These are phyloP conservation scores for Spizella passerina DNA, from an alignment of 2,797 vertebrate species.

Conservation along the genomic window DNA sequence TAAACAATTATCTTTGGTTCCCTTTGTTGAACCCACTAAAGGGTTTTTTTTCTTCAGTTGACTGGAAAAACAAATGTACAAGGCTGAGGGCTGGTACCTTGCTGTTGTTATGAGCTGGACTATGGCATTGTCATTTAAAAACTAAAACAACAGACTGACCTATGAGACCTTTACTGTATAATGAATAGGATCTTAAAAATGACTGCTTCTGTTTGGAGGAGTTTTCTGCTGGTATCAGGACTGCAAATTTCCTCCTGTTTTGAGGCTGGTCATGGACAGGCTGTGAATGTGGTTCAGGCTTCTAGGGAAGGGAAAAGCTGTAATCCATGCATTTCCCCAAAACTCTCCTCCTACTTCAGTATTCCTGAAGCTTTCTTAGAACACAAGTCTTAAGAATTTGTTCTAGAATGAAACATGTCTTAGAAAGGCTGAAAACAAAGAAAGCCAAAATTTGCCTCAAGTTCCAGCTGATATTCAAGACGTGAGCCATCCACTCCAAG, in stretches of 20 bases:
- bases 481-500: not conserved
- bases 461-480: not conserved
- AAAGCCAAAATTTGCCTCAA: not conserved
- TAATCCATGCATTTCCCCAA: not conserved
- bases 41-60: not conserved
- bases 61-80: not conserved
- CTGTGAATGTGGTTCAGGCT: not conserved
- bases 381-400: fast-evolving
- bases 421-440: not conserved
- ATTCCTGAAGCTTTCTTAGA: not conserved
- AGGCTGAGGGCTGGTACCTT: not conserved
- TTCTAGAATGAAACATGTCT: not conserved
- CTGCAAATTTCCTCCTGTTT: not conserved
- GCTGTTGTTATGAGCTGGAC: not conserved
- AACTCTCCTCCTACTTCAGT: not conserved
- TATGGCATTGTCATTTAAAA: not conserved
- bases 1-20: not conserved
- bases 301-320: not conserved
- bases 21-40: not conserved
- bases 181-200: not conserved
- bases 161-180: not conserved
- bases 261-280: not conserved
- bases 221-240: not conserved
- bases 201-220: not conserved
- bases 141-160: not conserved